These are phyloP conservation scores for Formica exsecta DNA, from an alignment of 1,140 invertebrate genomes.

Conservation along the genomic window DNA sequence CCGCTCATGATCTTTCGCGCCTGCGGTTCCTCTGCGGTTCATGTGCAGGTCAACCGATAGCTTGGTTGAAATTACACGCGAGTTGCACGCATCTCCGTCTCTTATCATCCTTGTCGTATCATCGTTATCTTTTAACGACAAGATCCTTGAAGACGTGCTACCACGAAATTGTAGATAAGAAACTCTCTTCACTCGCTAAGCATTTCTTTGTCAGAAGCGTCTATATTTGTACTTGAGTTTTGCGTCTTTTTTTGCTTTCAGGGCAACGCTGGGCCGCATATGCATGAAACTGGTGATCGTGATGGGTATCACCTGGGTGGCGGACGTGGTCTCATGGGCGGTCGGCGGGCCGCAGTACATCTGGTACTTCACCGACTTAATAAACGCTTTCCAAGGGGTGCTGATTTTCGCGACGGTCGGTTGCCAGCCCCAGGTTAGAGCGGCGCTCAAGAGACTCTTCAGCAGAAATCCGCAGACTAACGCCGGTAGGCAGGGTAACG, in stretches of 20 bases:
- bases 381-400: constrained; percentile 95
- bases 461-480: constrained; percentile 87
- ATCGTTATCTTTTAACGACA: neutral
- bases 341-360: constrained; percentile 92
- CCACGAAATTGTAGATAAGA: neutral
- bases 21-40: neutral
- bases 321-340: constrained; percentile 92
- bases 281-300: constrained; percentile 94
- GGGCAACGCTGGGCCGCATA: constrained; percentile 91
- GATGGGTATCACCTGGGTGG: constrained; percentile 94
- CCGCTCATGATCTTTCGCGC: constrained; percentile 7
- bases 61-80: constrained; percentile 32
- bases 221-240: neutral
- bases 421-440: constrained; percentile 93
- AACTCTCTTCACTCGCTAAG: neutral
- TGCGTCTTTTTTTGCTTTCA: constrained; percentile 78
- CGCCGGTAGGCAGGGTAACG: constrained; percentile 86
- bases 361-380: constrained; percentile 93
- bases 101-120: neutral
- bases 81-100: neutral
- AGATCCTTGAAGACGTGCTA: neutral
- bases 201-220: neutral
- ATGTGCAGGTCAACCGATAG: neutral
- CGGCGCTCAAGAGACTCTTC: constrained; percentile 90
- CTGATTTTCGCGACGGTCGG: constrained; percentile 96